Conservation (phyloP, 2,888 invertebrate genomes). For the Phoenoteleia sp. region DNA sequence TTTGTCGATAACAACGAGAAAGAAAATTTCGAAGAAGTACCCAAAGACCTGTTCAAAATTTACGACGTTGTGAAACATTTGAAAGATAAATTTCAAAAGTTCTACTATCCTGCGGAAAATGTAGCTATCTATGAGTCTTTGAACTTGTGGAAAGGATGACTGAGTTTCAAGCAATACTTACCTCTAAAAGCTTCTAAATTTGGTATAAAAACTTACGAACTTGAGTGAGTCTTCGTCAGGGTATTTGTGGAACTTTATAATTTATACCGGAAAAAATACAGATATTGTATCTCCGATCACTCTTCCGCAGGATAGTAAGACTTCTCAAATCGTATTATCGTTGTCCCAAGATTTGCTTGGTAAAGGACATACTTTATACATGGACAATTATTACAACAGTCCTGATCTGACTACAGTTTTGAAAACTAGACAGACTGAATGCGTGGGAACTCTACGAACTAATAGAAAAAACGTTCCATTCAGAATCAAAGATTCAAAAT, state of each 20-base stretch:
- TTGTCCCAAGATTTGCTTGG: conserved; percentile 36
- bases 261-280: conserved; percentile 38
- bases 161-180: conserved; percentile 26
- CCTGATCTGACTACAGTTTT: conserved; percentile 39
- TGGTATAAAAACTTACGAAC: conserved; percentile 31
- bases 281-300: conserved; percentile 21
- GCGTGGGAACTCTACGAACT: conserved; percentile 28
- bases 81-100: conserved; percentile 16
- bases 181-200: conserved; percentile 20
- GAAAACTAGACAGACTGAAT: conserved; percentile 36
- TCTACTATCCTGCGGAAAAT: conserved; percentile 33
- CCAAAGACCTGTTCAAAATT: conserved; percentile 29
- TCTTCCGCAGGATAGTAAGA: conserved; percentile 21
- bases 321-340: conserved; percentile 31
- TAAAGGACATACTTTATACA: conserved; percentile 50
- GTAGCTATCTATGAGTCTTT: conserved; percentile 26
- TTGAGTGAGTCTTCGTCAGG: conserved; percentile 44
- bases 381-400: conserved; percentile 48
- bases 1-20: conserved; percentile 24
- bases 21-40: conserved; percentile 13
- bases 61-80: conserved; percentile 11
- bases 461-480: conserved; percentile 45
- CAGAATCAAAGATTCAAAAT: conserved; percentile 28
- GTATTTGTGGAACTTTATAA: conserved; percentile 42
- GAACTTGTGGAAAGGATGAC: conserved; percentile 31